Percentiles rank a stretch among this genome's conserved stretches.
phyloP scores from a whole-genome alignment of 2,797 vertebrate species.

The Hipposideros larvatus region DNA sequence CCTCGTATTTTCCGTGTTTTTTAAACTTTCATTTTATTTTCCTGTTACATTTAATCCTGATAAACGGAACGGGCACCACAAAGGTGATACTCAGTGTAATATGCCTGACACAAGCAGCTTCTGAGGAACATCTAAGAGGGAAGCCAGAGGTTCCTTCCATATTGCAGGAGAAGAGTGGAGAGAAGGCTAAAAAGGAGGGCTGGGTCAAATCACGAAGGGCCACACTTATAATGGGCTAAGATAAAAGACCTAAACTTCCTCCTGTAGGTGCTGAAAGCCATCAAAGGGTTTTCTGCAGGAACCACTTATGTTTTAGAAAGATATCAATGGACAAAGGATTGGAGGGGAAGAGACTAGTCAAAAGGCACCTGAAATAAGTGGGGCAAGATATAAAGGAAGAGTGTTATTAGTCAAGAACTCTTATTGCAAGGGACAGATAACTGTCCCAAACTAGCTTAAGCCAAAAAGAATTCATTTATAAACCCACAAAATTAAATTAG shows the following conservation, averaged over 20 bases:
- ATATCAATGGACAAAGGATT: neutral
- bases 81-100: neutral
- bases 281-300: neutral
- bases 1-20: conserved; percentile 2
- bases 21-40: neutral
- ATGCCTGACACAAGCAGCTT: neutral
- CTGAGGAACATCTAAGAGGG: neutral
- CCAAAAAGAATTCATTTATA: conserved; percentile 4
- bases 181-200: neutral
- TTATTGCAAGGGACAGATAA: neutral
- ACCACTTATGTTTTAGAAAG: neutral
- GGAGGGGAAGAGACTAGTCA: neutral
- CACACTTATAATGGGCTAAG: neutral
- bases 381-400: neutral
- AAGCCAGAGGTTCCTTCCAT: neutral
- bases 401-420: neutral
- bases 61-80: neutral
- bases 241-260: neutral
- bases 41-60: neutral
- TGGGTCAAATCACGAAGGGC: neutral
- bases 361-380: conserved; percentile 1
- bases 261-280: neutral
- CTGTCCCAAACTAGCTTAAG: neutral
- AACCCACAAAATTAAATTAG: conserved; percentile 2
- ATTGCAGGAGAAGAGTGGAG: neutral